phyloP scores from a whole-genome alignment of 2,113 vertebrate species.

The Gambusia holbrooki region DNA sequence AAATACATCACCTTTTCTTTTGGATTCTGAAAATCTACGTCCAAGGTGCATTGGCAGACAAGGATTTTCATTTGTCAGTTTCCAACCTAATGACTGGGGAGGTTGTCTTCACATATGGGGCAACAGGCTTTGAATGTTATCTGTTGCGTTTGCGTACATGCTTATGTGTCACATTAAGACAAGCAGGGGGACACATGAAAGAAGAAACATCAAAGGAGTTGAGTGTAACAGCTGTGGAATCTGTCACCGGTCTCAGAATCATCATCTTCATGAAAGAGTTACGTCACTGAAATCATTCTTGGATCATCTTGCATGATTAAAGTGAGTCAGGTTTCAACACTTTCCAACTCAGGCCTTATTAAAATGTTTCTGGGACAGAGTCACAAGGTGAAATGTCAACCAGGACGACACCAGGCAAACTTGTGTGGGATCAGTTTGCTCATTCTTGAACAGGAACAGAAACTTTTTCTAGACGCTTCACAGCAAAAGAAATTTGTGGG shows the following conservation, averaged over 20 bases:
- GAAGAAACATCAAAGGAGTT: constrained; percentile 46
- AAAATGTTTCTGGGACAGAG: background rate
- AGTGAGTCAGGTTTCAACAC: background rate
- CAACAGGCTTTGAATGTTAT: constrained; percentile 34
- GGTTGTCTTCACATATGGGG: constrained; percentile 34
- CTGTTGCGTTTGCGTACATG: constrained; percentile 15
- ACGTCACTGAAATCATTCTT: background rate
- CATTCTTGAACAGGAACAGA: background rate
- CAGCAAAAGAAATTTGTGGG: background rate
- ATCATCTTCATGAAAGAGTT: constrained; percentile 26
- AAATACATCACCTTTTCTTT: constrained; percentile 37
- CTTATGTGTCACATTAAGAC: constrained; percentile 19
- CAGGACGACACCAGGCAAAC: background rate
- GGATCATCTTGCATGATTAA: background rate
- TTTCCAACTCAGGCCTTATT: background rate
- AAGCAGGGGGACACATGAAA: constrained; percentile 25
- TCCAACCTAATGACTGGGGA: constrained; percentile 24
- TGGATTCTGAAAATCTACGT: constrained; percentile 32
- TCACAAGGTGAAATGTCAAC: background rate
- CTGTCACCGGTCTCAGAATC: constrained; percentile 44
- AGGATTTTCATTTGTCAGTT: constrained; percentile 53
- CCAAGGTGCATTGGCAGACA: background rate
- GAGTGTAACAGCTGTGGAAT: constrained; percentile 37
- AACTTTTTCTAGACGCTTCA: background rate
- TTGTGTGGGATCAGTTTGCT: no score